phyloP scores from a whole-genome alignment of 2,888 invertebrate genomes.

The Lordiphosa andalusiaca region DNA sequence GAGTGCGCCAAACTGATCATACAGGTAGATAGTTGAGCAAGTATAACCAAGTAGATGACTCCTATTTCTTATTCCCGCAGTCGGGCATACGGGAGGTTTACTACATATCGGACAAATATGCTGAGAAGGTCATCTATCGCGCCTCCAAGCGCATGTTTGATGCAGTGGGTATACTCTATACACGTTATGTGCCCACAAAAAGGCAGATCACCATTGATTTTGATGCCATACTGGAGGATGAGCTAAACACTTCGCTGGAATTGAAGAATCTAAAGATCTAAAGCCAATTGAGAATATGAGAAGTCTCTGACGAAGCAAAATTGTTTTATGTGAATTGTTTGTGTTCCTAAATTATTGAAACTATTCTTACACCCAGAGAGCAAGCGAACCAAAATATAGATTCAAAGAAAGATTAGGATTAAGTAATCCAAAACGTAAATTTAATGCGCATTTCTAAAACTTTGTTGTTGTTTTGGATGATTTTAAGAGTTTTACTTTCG shows the following conservation, averaged over 20 bases:
- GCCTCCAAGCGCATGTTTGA: conserved; percentile 92
- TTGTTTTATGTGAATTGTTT: conserved; percentile 1
- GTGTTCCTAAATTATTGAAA: background rate
- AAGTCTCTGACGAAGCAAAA: too few species aligned
- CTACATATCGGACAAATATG: conserved; percentile 91
- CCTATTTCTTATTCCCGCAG: conserved; percentile 77
- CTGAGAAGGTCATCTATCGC: conserved; percentile 84
- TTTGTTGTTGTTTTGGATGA: too few species aligned
- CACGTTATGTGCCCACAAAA: conserved; percentile 84
- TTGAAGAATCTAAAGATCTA: background rate
- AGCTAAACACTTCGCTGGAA: conserved; percentile 45
- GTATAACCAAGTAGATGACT: too few species aligned
- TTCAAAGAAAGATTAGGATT: too few species aligned
- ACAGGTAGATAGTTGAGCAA: conserved; percentile 76
- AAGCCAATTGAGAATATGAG: too few species aligned
- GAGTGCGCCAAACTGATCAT: conserved; percentile 98
- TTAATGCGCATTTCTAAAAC: too few species aligned
- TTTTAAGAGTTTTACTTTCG: too few species aligned
- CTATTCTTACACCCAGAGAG: too few species aligned
- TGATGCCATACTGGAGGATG: conserved; percentile 64
- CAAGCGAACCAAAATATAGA: too few species aligned
- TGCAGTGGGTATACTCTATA: conserved; percentile 86
- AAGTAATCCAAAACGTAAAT: too few species aligned
- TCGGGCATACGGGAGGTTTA: conserved; percentile 90
- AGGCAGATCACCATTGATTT: conserved; percentile 86